Evolutionary conservation across 92 coral and sea anemone genomes (phyloP), one percentile per base, ranked within the genome.

Genomic region (Nematostella vectensis): DNA sequence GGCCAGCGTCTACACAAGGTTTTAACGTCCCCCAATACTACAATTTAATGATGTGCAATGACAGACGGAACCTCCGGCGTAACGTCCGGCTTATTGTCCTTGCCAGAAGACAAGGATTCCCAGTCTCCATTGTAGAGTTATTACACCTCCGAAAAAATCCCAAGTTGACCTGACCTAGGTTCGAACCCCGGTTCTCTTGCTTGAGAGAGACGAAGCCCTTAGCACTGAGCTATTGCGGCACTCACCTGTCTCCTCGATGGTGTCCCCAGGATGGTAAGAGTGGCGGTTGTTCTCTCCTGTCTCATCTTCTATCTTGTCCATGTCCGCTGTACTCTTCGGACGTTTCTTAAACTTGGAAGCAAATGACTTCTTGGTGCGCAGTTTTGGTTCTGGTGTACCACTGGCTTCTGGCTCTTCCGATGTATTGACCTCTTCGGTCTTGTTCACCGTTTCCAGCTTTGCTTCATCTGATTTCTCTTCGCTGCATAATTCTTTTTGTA

Each of bases 331-430:
- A n/a, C 82, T 47, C 25, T 69, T 75, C 2, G 72, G 75, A 1
- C 75, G 65, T 37, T 75, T 69, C 58, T 48, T 75, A 38, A 75
- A 75, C 61, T 51, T 49, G 9, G 42, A 47, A 18, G 54, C 27
- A 27, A 73, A 50, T 0, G 62, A 55, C 15, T 31, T 49, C 11
- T 66, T 60, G 15, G 55, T 8, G 20, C 23, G 9, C 18, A 19
- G 9, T 22, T 45, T 45, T 11, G 51, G 51, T 45, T 56, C 61
- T 29, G 61, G 61, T 29, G 47, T 50, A 9, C n/a, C 25, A 6
- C 3, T 11, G 4, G 20, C 8, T 1, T 24, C 59, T 19, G 58
- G 37, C 20, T 49, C 30, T 48, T 52, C 62, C 17, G 50, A 15
- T 8, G 42, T 36, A 36, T 15, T 36, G 8, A 8, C 42, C 42